A percentile compares a stretch with the other conserved stretches of the same genome.
Conservation (phyloP, 2,888 invertebrate species). For the Tinea trinotella region DNA sequence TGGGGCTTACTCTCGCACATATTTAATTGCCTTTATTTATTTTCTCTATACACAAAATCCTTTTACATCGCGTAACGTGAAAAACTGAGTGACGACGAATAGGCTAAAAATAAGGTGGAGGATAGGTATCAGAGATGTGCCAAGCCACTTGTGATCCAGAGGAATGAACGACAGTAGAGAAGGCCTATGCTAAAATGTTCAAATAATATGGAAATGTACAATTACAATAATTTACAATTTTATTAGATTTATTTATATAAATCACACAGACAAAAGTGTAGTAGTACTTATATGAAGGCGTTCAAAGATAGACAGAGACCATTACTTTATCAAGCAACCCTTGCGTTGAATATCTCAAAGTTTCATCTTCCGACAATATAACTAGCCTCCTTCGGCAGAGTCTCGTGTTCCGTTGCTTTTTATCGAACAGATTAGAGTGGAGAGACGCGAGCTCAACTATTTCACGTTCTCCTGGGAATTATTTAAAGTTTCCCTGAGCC, state of each 20-base stretch:
- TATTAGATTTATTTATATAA: not conserved
- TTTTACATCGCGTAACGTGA: not conserved
- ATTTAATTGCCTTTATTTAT: not conserved
- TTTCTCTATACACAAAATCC: too few relatives aligned
- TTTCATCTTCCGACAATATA: constrained; percentile 48
- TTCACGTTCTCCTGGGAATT: constrained; percentile 43
- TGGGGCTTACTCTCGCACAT: not conserved
- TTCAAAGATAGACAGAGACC: not conserved
- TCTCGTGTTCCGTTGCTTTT: constrained; percentile 36
- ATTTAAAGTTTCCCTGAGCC: constrained; percentile 43
- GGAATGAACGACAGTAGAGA: too few relatives aligned
- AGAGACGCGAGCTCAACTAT: constrained; percentile 40
- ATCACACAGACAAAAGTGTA: not conserved
- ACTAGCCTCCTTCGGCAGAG: constrained; percentile 23
- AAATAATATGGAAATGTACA: too few relatives aligned
- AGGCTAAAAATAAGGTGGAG: not conserved
- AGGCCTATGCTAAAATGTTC: too few relatives aligned
- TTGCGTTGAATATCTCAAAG: constrained; percentile 48
- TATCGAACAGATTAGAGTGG: constrained; percentile 44
- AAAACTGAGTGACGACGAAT: not conserved
- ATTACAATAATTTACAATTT: not conserved
- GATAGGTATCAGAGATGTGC: too few relatives aligned
- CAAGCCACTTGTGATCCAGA: too few relatives aligned
- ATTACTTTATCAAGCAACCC: constrained; percentile 36
- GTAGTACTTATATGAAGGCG: not conserved